phyloP scores from a whole-genome alignment of 1,140 invertebrate species.

The Cryptotermes secundus region DNA sequence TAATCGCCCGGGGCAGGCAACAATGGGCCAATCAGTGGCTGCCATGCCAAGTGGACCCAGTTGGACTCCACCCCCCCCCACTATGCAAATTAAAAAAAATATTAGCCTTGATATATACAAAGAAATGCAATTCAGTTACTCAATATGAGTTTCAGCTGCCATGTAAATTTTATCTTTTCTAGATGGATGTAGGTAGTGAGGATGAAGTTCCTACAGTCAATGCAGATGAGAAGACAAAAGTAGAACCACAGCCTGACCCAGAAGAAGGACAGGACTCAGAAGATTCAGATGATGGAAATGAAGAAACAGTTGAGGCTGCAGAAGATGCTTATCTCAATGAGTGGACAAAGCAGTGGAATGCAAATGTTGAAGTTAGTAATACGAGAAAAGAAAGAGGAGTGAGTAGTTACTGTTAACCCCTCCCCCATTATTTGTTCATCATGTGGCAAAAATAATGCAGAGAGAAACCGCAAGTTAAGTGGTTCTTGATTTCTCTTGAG shows the following conservation, averaged over 20 bases:
- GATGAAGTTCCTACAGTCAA: neutral
- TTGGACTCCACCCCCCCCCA: too few relatives aligned
- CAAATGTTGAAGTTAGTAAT: neutral
- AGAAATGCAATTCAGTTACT: neutral
- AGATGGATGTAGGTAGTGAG: neutral
- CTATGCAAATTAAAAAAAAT: too few relatives aligned
- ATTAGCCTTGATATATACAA: neutral
- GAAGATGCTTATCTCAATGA: neutral
- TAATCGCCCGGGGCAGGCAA: too few relatives aligned
- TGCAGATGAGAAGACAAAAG: neutral
- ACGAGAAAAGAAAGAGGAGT: neutral
- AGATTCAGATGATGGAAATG: constrained; percentile 2
- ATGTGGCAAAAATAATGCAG: too few relatives aligned
- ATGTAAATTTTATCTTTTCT: neutral
- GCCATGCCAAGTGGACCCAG: too few relatives aligned
- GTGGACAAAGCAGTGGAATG: neutral
- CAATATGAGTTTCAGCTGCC: neutral
- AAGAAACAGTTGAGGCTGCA: neutral
- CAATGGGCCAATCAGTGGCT: too few relatives aligned
- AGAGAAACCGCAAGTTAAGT: too few relatives aligned
- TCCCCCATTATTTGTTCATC: neutral
- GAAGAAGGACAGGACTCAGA: neutral
- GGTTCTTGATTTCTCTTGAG: too few relatives aligned
- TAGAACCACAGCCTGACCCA: neutral
- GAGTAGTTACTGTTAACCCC: neutral